Percentiles rank a stretch among this genome's conserved stretches.
phyloP scores from a whole-genome alignment of 2,888 invertebrate genomes.

The Zootermopsis nevadensis region DNA sequence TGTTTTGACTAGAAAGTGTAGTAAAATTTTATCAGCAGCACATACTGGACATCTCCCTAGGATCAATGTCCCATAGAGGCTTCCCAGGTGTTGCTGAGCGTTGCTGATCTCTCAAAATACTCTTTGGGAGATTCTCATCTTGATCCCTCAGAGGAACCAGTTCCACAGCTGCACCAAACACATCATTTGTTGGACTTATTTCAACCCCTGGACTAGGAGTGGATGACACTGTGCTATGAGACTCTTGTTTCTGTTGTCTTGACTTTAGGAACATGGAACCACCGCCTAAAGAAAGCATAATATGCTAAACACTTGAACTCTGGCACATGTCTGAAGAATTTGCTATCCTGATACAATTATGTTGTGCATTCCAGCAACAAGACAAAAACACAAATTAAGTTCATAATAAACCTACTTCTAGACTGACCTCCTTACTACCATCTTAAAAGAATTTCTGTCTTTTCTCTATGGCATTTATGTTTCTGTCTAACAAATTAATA shows the following conservation, averaged over 20 bases:
- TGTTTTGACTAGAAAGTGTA: not conserved
- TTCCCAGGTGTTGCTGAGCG: conserved; percentile 27
- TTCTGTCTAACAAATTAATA: too few relatives aligned
- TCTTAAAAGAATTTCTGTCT: too few relatives aligned
- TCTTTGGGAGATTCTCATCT: conserved; percentile 53
- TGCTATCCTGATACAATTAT: too few relatives aligned
- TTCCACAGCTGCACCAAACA: conserved; percentile 18
- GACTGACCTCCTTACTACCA: too few relatives aligned
- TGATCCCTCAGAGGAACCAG: conserved; percentile 38
- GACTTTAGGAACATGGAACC: conserved; percentile 75
- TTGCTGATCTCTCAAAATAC: conserved; percentile 54
- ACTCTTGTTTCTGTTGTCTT: conserved; percentile 59
- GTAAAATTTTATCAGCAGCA: conserved; percentile 18
- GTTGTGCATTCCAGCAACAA: too few relatives aligned
- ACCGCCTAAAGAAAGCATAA: conserved; percentile 61
- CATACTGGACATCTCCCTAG: conserved; percentile 54
- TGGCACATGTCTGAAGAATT: too few relatives aligned
- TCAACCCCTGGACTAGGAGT: conserved; percentile 22
- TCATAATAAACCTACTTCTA: too few relatives aligned
- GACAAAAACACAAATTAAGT: too few relatives aligned
- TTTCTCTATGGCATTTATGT: too few relatives aligned
- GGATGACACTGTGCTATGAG: not conserved
- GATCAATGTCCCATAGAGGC: conserved; percentile 55
- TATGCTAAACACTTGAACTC: too few relatives aligned
- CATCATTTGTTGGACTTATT: conserved; percentile 3